Conservation (phyloP, 1,140 invertebrate genomes). For the Tetraneura akinire region DNA sequence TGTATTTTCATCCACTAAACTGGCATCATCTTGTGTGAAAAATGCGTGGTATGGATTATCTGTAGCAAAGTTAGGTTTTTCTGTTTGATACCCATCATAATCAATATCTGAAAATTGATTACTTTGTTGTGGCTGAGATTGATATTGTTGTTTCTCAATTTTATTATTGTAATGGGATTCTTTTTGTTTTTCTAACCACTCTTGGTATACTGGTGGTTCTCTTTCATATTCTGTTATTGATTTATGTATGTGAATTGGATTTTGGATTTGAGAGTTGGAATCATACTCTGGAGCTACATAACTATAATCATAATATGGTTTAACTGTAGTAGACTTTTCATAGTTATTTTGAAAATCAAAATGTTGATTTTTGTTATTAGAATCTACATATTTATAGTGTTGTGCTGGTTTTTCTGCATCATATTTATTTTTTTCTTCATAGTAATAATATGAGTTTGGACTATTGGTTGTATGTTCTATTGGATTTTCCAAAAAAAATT, state of each 20-base stretch:
- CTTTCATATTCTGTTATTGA: slow-evolving; percentile 16
- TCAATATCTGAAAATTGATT: slow-evolving; percentile 31
- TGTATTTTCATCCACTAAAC: slow-evolving; percentile 72
- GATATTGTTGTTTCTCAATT: slow-evolving; percentile 10
- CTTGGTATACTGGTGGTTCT: slow-evolving; percentile 5
- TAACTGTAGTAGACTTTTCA: slow-evolving; percentile 49
- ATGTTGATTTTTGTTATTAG: slow-evolving; percentile 12
- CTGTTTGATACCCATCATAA: slow-evolving; percentile 34
- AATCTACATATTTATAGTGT: slow-evolving; percentile 37
- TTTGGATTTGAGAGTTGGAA: slow-evolving; percentile 43
- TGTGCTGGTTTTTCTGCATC: slow-evolving; percentile 36
- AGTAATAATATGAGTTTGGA: slow-evolving; percentile 41
- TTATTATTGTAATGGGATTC: not conserved
- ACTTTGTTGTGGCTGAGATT: slow-evolving; percentile 16
- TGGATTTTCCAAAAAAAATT: slow-evolving; percentile 7
- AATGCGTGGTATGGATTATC: slow-evolving; percentile 67
- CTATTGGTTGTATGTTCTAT: not conserved
- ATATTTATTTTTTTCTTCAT: slow-evolving; percentile 38
- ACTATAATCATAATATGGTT: slow-evolving; percentile 56
- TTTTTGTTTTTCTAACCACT: slow-evolving; percentile 20
- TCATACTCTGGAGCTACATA: slow-evolving; percentile 55
- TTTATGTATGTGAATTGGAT: slow-evolving; percentile 8
- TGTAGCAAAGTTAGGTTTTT: slow-evolving; percentile 50
- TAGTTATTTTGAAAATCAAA: slow-evolving; percentile 29
- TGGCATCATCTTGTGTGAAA: slow-evolving; percentile 73